Conservation (phyloP, 1,140 invertebrate species). For the Nephila pilipes region DNA sequence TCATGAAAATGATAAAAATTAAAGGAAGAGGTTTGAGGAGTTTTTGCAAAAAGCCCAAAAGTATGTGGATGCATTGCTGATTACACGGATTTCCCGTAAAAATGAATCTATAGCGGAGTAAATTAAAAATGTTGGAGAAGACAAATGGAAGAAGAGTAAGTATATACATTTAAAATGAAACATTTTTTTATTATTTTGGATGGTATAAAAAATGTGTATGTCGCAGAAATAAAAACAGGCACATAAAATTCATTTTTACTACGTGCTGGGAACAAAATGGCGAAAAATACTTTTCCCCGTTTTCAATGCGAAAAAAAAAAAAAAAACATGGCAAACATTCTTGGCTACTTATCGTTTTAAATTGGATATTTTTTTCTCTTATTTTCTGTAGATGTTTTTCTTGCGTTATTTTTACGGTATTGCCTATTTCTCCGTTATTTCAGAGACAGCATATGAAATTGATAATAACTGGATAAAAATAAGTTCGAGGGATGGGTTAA, state of each 20-base stretch:
- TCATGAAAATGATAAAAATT: not conserved
- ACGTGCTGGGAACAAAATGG: conserved; percentile 24
- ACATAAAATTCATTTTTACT: not conserved
- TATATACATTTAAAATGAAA: not conserved
- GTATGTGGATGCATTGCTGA: not conserved
- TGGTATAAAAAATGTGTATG: not conserved
- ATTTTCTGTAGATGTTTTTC: not conserved
- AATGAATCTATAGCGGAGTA: not conserved
- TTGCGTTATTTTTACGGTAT: not conserved
- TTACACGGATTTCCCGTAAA: conserved; percentile 14
- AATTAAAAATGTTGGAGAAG: not conserved
- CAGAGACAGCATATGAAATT: not conserved
- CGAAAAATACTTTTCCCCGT: not conserved
- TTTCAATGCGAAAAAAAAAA: not conserved
- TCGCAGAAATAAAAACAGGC: not conserved
- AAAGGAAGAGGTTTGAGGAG: not conserved
- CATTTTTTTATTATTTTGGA: not conserved
- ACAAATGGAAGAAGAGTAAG: not conserved
- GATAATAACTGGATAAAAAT: conserved; percentile 2
- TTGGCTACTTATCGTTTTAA: conserved; percentile 47
- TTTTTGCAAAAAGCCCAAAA: not conserved
- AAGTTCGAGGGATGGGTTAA: not conserved
- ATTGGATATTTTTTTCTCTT: conserved; percentile 34
- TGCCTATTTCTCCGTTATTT: not conserved
- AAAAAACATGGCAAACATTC: conserved; percentile 36